These are phyloP conservation scores for Rhipidura dahli DNA, from an alignment of 2,113 vertebrate genomes.

Conservation along the genomic window DNA sequence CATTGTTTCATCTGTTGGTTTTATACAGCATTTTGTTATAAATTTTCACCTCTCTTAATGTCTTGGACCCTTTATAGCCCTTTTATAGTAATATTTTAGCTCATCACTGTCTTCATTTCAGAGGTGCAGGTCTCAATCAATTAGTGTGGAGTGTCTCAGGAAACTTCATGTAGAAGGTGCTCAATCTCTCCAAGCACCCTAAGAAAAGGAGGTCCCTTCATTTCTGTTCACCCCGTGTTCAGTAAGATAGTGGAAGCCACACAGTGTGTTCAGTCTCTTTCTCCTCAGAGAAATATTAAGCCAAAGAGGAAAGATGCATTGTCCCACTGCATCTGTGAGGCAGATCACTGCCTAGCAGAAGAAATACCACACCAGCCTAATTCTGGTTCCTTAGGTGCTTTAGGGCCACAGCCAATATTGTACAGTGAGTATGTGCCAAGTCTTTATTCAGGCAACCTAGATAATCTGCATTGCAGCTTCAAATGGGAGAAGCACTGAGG, in stretches of 20 bases:
- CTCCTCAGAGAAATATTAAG: background rate
- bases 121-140: background rate
- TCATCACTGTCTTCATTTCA: background rate
- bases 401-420: background rate
- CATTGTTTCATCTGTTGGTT: background rate
- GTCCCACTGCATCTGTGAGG: background rate
- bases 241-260: background rate
- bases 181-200: background rate
- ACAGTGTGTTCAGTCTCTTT: background rate
- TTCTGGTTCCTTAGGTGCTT: background rate
- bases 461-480: background rate
- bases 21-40: background rate
- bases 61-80: background rate
- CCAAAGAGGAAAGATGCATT: background rate
- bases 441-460: background rate
- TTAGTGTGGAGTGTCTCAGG: background rate
- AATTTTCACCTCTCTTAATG: background rate
- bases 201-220: background rate
- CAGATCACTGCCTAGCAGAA: background rate
- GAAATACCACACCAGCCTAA: background rate
- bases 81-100: background rate
- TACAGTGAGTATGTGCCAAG: background rate
- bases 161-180: background rate
- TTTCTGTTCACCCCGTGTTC: background rate
- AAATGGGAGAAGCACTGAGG: background rate